A percentile compares a stretch with the other conserved stretches of the same genome.
These are phyloP conservation scores for Drosophila sulfurigaster DNA, from an alignment of 1,140 invertebrate species.

Conservation along the genomic window DNA sequence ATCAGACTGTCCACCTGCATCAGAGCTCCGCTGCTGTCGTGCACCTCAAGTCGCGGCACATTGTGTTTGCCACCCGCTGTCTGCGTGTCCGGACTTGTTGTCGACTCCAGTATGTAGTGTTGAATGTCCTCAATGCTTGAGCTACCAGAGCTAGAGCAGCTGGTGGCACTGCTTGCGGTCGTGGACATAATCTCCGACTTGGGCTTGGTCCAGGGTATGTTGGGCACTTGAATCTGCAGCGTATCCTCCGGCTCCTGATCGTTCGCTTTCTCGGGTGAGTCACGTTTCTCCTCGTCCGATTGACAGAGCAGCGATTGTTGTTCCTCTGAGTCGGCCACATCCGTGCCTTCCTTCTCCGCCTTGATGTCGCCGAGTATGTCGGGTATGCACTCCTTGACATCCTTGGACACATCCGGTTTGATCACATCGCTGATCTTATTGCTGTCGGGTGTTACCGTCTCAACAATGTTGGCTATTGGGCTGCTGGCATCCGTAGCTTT, in stretches of 20 bases:
- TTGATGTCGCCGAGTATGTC: conserved; percentile 78
- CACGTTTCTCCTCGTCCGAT: conserved; percentile 80
- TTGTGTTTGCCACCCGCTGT: conserved; percentile 68
- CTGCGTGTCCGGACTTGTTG: conserved; percentile 84
- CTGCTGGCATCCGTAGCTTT: conserved; percentile 48
- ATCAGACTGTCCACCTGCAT: conserved; percentile 87
- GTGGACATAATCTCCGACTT: conserved; percentile 73
- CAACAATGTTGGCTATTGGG: conserved; percentile 35
- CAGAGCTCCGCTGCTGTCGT: conserved; percentile 88
- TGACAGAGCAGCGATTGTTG: conserved; percentile 62
- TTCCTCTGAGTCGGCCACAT: conserved; percentile 56
- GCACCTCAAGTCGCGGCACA: conserved; percentile 88
- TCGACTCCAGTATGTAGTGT: conserved; percentile 83
- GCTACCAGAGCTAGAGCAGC: conserved; percentile 70
- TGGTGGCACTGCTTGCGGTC: conserved; percentile 69
- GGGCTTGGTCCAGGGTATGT: conserved; percentile 87
- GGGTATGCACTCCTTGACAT: conserved; percentile 78
- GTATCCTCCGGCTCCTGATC: conserved; percentile 85
- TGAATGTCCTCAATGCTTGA: conserved; percentile 84
- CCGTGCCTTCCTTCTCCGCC: conserved; percentile 44
- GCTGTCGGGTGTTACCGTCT: conserved; percentile 51
- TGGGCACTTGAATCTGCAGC: conserved; percentile 86
- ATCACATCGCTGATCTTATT: conserved; percentile 72
- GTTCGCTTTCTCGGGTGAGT: conserved; percentile 85
- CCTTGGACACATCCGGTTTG: conserved; percentile 77